phyloP scores from a whole-genome alignment of 2,113 vertebrate species.

The Drymodes brunneopygia region DNA sequence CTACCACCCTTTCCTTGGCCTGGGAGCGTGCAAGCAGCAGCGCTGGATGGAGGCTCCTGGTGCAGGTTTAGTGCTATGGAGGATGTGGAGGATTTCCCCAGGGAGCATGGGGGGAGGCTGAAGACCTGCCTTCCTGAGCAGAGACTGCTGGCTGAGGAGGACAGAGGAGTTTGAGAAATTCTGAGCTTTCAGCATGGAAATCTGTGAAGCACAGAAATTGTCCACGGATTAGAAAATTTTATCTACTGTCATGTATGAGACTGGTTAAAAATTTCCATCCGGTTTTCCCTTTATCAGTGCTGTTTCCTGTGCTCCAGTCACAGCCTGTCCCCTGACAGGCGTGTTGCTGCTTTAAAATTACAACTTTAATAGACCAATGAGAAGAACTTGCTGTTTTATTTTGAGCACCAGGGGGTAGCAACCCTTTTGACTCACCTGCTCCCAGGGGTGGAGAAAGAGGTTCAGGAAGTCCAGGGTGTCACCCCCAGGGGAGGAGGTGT shows the following conservation, averaged over 20 bases:
- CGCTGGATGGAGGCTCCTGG: not conserved
- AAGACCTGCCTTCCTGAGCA: not conserved
- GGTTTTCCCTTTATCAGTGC: constrained; percentile 6
- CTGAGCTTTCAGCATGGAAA: not conserved
- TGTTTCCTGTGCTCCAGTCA: not conserved
- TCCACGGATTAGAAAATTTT: not conserved
- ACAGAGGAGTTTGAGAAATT: not conserved
- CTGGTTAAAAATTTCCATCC: not conserved
- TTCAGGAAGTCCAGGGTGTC: not conserved
- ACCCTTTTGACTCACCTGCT: not conserved
- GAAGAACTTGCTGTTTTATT: not conserved
- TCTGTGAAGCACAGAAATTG: not conserved
- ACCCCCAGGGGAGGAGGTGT: not conserved
- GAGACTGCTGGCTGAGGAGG: not conserved
- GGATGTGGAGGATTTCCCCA: not conserved
- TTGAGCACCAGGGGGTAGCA: not conserved
- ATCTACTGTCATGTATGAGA: not conserved
- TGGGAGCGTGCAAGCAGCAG: not conserved
- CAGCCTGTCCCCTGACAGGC: not conserved
- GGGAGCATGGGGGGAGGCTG: not conserved
- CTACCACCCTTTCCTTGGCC: not conserved
- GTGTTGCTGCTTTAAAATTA: not conserved
- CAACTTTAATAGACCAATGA: not conserved
- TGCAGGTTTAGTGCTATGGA: not conserved
- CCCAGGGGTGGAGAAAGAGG: not conserved